Evolutionary conservation across 2,797 vertebrate species (phyloP).

Genomic region (Gouania willdenowi): DNA sequence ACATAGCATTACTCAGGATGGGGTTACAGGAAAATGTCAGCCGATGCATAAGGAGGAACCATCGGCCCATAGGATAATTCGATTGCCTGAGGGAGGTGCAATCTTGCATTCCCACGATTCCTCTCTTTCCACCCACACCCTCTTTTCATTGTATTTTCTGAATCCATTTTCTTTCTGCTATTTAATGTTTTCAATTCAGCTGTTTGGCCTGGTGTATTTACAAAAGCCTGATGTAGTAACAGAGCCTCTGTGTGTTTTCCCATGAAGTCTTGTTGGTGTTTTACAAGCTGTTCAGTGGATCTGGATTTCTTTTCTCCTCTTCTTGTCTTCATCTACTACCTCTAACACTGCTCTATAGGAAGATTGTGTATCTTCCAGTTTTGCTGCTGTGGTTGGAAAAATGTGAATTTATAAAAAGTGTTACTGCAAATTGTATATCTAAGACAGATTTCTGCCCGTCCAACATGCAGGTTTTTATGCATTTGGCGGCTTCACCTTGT

Average conservation of each 20-base stretch:
- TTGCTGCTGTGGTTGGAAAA: slow-evolving; percentile 8
- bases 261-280: no score
- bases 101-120: slow-evolving; percentile 80
- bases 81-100: slow-evolving; percentile 73
- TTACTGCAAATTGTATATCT: slow-evolving; percentile 2
- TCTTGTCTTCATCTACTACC: neutral
- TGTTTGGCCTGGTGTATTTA: slow-evolving; percentile 47
- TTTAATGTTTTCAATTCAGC: slow-evolving; percentile 60
- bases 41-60: slow-evolving; percentile 75
- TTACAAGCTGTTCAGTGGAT: no score
- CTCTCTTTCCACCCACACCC: slow-evolving; percentile 77
- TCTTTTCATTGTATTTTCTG: slow-evolving; percentile 71
- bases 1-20: slow-evolving; percentile 78
- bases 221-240: no score
- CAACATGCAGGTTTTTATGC: neutral
- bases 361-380: no score
- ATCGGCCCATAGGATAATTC: slow-evolving; percentile 81
- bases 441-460: slow-evolving; percentile 28
- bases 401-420: slow-evolving; percentile 19
- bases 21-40: slow-evolving; percentile 80
- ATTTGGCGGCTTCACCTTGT: slow-evolving; percentile 10
- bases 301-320: neutral
- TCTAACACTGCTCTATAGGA: no score
- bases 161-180: slow-evolving; percentile 54
- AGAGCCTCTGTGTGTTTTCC: no score